phyloP scores from a whole-genome alignment of 1,140 invertebrate genomes.

The Drosophila pectinifera region DNA sequence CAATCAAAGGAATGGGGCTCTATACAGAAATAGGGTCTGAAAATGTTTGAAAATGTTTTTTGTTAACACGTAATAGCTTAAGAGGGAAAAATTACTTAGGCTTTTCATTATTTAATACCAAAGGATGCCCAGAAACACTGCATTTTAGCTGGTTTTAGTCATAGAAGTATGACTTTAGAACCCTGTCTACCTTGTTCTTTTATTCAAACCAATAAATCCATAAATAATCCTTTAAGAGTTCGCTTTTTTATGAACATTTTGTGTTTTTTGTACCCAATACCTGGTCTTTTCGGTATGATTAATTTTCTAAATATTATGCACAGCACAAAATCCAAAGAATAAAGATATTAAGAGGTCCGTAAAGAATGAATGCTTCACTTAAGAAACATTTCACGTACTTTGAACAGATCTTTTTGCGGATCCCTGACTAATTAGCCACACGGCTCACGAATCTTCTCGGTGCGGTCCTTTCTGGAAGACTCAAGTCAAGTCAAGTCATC shows the following conservation, averaged over 20 bases:
- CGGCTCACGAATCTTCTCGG: conserved; percentile 37
- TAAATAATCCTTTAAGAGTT: neutral
- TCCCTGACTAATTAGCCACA: conserved; percentile 60
- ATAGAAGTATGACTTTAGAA: too few relatives aligned
- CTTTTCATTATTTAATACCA: neutral
- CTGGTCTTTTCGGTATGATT: neutral
- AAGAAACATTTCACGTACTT: conserved; percentile 31
- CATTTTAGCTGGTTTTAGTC: too few relatives aligned
- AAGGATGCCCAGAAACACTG: neutral
- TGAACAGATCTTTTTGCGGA: neutral
- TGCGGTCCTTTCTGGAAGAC: conserved; percentile 41
- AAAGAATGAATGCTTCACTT: conserved; percentile 7
- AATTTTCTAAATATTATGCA: conserved; percentile 6
- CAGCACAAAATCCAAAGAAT: neutral
- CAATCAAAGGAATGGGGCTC: neutral
- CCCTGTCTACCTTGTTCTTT: too few relatives aligned
- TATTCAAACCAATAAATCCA: neutral
- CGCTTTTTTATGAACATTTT: neutral
- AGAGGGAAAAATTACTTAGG: neutral
- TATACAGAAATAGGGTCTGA: neutral
- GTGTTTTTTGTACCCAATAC: neutral
- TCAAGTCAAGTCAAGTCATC: conserved; percentile 17
- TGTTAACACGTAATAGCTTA: neutral
- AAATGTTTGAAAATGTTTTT: conserved; percentile 1
- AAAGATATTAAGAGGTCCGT: neutral